phyloP scores from a whole-genome alignment of 2,888 invertebrate genomes.

The Volucella bombylans region DNA sequence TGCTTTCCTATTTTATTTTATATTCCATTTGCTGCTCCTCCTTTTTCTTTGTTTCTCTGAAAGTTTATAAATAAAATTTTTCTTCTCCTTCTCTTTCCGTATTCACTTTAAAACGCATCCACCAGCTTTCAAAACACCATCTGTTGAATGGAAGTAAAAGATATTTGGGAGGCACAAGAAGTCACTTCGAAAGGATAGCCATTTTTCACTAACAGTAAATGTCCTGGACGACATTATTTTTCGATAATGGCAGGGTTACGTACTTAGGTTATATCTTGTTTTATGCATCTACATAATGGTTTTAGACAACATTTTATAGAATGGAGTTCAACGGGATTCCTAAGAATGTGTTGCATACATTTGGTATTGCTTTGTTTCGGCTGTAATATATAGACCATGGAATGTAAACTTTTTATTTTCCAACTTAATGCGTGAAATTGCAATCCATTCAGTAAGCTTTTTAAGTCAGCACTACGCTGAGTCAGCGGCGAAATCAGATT shows the following conservation, averaged over 20 bases:
- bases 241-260: constrained; percentile 16
- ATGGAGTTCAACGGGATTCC: no score
- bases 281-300: no score
- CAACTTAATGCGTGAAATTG: no score
- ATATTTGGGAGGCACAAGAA: background rate
- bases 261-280: background rate
- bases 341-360: no score
- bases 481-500: no score
- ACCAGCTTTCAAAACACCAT: background rate
- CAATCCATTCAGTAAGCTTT: no score
- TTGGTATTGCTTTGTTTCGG: no score
- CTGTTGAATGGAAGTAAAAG: background rate
- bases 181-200: background rate
- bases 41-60: constrained; percentile 12
- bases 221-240: background rate
- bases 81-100: background rate
- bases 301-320: no score
- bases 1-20: constrained; percentile 31
- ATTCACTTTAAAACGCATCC: background rate
- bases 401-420: no score
- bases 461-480: no score
- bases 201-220: background rate
- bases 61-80: constrained; percentile 13
- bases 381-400: no score
- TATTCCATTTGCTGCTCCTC: background rate